phyloP scores from a whole-genome alignment of 2,888 invertebrate species.

The Ennomos fuscantarius region DNA sequence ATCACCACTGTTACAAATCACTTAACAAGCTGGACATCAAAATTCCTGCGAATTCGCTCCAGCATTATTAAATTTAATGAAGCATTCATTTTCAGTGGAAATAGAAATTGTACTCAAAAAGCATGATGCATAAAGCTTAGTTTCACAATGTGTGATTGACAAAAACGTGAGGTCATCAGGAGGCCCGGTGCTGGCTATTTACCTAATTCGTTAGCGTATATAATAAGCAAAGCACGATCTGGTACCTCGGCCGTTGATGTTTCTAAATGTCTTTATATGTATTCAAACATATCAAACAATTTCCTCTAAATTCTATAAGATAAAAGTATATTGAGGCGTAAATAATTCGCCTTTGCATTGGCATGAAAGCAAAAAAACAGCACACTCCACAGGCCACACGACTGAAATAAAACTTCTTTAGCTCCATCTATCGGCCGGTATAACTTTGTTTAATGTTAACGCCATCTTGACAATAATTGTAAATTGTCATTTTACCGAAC shows the following conservation, averaged over 20 bases:
- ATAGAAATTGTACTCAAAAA: slow-evolving; percentile 26
- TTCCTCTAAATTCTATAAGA: not conserved
- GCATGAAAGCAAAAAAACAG: too few relatives aligned
- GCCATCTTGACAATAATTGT: too few relatives aligned
- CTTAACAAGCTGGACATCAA: slow-evolving; percentile 9
- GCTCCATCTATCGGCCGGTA: too few relatives aligned
- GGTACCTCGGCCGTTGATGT: slow-evolving; percentile 20
- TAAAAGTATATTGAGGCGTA: too few relatives aligned
- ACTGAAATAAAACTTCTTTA: too few relatives aligned
- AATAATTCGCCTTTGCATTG: too few relatives aligned
- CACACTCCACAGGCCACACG: too few relatives aligned
- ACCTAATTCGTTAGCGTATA: slow-evolving; percentile 51
- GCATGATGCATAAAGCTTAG: slow-evolving; percentile 21
- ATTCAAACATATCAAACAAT: not conserved
- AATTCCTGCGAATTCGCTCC: slow-evolving; percentile 13
- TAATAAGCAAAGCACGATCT: slow-evolving; percentile 40
- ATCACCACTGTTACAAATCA: slow-evolving; percentile 13
- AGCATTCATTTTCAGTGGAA: slow-evolving; percentile 12
- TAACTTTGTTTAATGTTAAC: too few relatives aligned
- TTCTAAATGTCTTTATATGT: not conserved
- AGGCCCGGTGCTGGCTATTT: slow-evolving; percentile 42
- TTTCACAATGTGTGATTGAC: slow-evolving; percentile 33
- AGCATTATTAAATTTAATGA: slow-evolving; percentile 23
- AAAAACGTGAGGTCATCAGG: slow-evolving; percentile 56
- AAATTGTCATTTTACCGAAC: too few relatives aligned